A percentile compares a stretch with the other conserved stretches of the same genome.
Conservation (phyloP, 2,888 invertebrate genomes). For the Mythimna lalbum region DNA sequence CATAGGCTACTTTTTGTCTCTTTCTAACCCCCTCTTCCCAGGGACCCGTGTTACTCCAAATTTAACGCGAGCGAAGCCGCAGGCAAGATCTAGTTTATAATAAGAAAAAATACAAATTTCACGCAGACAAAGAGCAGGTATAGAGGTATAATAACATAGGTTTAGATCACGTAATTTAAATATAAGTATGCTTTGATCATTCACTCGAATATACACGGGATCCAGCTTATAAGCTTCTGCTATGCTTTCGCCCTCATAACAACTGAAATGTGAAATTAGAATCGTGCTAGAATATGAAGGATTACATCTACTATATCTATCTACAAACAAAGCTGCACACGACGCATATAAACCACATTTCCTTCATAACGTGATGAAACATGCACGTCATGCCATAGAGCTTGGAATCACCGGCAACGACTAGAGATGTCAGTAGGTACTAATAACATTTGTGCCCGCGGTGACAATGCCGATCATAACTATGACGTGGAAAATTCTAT, state of each 20-base stretch:
- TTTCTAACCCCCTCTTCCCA: too few species aligned
- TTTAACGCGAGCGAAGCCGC: too few species aligned
- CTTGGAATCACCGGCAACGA: not conserved
- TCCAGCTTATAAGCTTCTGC: not conserved
- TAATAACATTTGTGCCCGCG: not conserved
- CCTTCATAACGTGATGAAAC: conserved; percentile 22
- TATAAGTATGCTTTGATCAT: not conserved
- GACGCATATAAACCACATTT: conserved; percentile 28
- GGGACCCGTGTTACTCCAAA: too few species aligned
- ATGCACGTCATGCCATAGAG: conserved; percentile 23
- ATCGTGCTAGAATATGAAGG: not conserved
- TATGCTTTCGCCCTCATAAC: not conserved
- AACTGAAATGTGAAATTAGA: conserved; percentile 1
- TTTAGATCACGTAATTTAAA: not conserved
- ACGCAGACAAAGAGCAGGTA: too few species aligned
- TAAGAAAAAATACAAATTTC: too few species aligned
- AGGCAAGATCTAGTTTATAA: too few species aligned
- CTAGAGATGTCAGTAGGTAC: not conserved
- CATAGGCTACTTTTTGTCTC: too few species aligned
- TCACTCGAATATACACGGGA: not conserved
- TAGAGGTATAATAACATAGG: too few species aligned
- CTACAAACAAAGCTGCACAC: conserved; percentile 2
- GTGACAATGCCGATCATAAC: too few species aligned
- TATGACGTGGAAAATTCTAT: too few species aligned
- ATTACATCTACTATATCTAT: conserved; percentile 7